phyloP scores from a whole-genome alignment of 2,888 invertebrate species.

The Drosophila lacicola region DNA sequence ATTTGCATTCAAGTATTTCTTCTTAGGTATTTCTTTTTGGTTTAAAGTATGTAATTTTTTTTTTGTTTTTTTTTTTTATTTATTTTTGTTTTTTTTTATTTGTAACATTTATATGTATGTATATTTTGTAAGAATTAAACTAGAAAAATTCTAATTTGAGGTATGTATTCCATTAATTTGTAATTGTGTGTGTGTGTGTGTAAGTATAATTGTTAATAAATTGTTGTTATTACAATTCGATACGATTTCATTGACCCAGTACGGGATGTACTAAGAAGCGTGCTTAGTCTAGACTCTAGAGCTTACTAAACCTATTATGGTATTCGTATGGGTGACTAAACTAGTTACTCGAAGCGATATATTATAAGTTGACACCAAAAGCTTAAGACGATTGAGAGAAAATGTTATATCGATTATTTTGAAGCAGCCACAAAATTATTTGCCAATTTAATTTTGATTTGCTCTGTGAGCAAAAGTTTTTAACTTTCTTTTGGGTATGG shows the following conservation, averaged over 20 bases:
- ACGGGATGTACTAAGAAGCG: conserved; percentile 63
- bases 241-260: conserved; percentile 39
- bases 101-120: conserved; percentile 65
- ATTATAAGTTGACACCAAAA: conserved; percentile 54
- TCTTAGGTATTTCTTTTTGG: conserved; percentile 36
- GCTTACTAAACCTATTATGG: conserved; percentile 40
- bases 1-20: conserved; percentile 55
- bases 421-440: conserved; percentile 82
- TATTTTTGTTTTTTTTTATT: conserved; percentile 22
- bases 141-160: conserved; percentile 83
- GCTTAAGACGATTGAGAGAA: conserved; percentile 55
- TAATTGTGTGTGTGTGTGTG: conserved; percentile 64
- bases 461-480: conserved; percentile 61
- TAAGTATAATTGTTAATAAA: conserved; percentile 42
- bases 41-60: conserved; percentile 39
- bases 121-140: conserved; percentile 83
- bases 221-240: conserved; percentile 38
- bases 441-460: conserved; percentile 42
- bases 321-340: conserved; percentile 2
- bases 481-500: conserved; percentile 27
- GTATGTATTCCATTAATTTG: conserved; percentile 83
- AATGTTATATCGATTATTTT: conserved; percentile 49
- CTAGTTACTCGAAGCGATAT: conserved; percentile 39
- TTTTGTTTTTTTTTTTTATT: conserved; percentile 22
- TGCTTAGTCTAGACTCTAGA: conserved; percentile 65